These are phyloP conservation scores for Harpagus bidentatus DNA, from an alignment of 2,113 vertebrate genomes.

Conservation along the genomic window DNA sequence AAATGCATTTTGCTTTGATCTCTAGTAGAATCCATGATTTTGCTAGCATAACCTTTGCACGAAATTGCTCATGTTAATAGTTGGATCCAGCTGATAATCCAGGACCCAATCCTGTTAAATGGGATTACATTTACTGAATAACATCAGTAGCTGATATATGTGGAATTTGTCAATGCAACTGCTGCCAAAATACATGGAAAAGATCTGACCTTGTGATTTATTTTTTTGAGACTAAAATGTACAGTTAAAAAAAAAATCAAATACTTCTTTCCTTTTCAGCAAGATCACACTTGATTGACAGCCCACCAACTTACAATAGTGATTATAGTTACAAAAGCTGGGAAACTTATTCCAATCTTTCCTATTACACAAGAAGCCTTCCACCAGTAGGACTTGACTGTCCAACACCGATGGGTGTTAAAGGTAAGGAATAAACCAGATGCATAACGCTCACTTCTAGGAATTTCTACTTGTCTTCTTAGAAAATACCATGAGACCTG, in stretches of 20 bases:
- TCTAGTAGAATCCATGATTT: not conserved
- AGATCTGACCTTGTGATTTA: not conserved
- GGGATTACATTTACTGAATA: too few species aligned
- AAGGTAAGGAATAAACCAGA: slow-evolving; percentile 76
- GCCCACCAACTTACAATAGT: slow-evolving; percentile 90
- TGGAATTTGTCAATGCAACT: not conserved
- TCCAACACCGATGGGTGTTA: slow-evolving; percentile 94
- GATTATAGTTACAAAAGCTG: slow-evolving; percentile 91
- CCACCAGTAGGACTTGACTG: slow-evolving; percentile 89
- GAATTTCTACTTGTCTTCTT: not conserved
- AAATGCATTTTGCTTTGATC: not conserved
- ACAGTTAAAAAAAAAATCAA: not conserved
- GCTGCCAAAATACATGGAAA: not conserved
- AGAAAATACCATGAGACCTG: not conserved
- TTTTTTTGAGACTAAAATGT: not conserved
- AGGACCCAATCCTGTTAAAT: not conserved
- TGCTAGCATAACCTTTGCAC: not conserved
- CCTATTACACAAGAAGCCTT: slow-evolving; percentile 89
- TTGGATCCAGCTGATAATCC: not conserved
- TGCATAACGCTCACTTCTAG: not conserved
- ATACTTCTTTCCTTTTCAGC: slow-evolving; percentile 70
- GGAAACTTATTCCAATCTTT: slow-evolving; percentile 94
- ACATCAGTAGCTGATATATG: not conserved
- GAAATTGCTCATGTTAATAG: not conserved
- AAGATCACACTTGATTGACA: slow-evolving; percentile 90